Percentiles rank a stretch among this genome's conserved stretches.
These are phyloP conservation scores for Teleiodes luculella DNA, from an alignment of 2,888 invertebrate species.

Conservation along the genomic window DNA sequence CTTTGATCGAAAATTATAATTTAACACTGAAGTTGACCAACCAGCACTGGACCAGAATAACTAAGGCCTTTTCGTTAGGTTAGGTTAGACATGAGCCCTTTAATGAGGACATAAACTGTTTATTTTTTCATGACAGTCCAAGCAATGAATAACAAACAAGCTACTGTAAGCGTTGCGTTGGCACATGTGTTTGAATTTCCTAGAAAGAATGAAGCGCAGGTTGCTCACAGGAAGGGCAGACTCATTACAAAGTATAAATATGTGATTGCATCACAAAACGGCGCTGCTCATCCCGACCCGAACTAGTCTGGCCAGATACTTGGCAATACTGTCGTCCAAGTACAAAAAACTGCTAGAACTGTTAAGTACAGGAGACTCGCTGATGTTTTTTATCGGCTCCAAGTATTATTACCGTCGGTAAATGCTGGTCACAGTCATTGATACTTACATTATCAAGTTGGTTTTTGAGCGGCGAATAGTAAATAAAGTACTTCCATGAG, in stretches of 20 bases:
- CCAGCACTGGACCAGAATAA: too few relatives aligned
- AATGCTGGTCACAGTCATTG: slow-evolving; percentile 4
- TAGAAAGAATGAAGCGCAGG: slow-evolving; percentile 8
- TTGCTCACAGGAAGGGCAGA: slow-evolving; percentile 46
- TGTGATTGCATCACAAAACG: slow-evolving; percentile 41
- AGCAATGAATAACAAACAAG: not conserved
- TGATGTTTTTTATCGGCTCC: not conserved
- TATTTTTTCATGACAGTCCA: not conserved
- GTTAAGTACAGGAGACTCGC: not conserved
- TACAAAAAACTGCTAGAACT: slow-evolving; percentile 27
- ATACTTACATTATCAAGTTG: not conserved
- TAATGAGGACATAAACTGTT: too few relatives aligned
- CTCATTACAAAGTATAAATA: slow-evolving; percentile 57
- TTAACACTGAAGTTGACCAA: too few relatives aligned
- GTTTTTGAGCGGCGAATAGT: not conserved
- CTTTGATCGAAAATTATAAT: too few relatives aligned
- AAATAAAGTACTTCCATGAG: not conserved
- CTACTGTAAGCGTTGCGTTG: not conserved
- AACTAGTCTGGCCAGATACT: slow-evolving; percentile 38
- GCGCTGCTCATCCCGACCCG: slow-evolving; percentile 22
- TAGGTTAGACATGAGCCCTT: too few relatives aligned
- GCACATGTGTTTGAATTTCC: slow-evolving; percentile 5
- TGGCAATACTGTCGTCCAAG: slow-evolving; percentile 9
- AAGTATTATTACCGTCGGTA: not conserved
- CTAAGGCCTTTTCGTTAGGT: too few relatives aligned